Evolutionary conservation across 1,140 invertebrate species (phyloP).

Genomic region (Brachionus rotundiformis): DNA sequence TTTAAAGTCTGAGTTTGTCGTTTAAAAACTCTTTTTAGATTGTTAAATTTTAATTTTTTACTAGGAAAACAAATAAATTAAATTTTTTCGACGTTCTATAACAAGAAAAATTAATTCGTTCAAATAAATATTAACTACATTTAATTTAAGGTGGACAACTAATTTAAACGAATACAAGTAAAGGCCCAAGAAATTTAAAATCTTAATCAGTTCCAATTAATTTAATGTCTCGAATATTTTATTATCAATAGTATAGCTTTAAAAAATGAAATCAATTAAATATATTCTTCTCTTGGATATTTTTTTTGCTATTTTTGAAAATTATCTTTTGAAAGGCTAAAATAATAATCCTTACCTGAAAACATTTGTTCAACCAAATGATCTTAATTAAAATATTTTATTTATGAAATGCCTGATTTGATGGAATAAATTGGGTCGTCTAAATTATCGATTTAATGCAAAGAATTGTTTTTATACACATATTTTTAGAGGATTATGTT

Average conservation of each 20-base stretch:
- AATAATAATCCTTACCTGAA: slow-evolving; percentile 9
- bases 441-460: slow-evolving; percentile 1
- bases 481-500: slow-evolving; percentile 11
- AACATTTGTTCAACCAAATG: slow-evolving; percentile 13
- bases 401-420: slow-evolving; percentile 8
- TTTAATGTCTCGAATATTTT: no score
- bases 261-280: not conserved
- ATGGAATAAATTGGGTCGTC: slow-evolving; percentile 17
- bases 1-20: not conserved
- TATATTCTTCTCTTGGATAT: not conserved
- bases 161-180: no score
- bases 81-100: no score
- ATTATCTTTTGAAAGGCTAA: not conserved
- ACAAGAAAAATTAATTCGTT: no score
- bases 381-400: slow-evolving; percentile 10
- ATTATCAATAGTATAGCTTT: no score
- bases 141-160: no score
- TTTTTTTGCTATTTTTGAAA: not conserved
- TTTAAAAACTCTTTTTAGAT: not conserved
- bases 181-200: no score
- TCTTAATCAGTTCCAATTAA: no score
- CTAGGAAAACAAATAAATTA: no score
- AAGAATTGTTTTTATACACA: not conserved
- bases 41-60: not conserved
- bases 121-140: no score